Evolutionary conservation across 2,888 invertebrate species (phyloP), one percentile per base, ranked within the genome.

Genomic region (Agapetus fuscipes): DNA sequence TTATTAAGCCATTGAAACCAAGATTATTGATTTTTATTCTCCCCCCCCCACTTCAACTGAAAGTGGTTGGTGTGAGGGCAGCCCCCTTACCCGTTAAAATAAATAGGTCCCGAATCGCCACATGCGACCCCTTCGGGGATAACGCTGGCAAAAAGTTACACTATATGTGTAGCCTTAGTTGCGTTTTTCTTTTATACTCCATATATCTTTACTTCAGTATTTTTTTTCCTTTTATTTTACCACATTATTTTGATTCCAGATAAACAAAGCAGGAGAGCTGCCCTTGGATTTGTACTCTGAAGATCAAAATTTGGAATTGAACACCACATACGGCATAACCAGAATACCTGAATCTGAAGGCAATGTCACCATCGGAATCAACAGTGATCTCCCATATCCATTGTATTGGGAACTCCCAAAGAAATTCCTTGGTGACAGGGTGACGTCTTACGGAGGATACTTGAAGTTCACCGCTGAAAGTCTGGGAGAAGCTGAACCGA

Each of bases 371-470:
- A 58, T 75, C 14, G 68, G 71, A 1, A 62, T 68, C 10, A 69
- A 63, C 48, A 62, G 67, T 39, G 64, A 71, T 37, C 58, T 46
- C 13, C 31, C 46, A 3, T 60, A 42, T 71, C 87, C 89, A 0
- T 68, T 90, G 14, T 93, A 90, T 62, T 86, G 88, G 80, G 77
- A 76, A 52, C 64, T 97, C 11, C 88, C 91, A 1, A 68, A 74
- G 7, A 72, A 78, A 37, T 89, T 94, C 60, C 74, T 84, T 10
- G 91, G 90, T 0, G 97, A 97, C 62, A 69, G 83, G 58, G 81
- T 89, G 11, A 74, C 84, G 45, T 91, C 94, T 14, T 97, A 97
- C 61, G 93, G 91, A 16, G 96, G 96, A 3, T 78, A 78, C 47
- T 64, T 97, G 32, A 72, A 83, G 47, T 94, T 94, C 58, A 72